Evolutionary conservation across 2,113 vertebrate genomes (phyloP), one percentile per base, ranked within the genome.

Genomic region (Tor tambroides): DNA sequence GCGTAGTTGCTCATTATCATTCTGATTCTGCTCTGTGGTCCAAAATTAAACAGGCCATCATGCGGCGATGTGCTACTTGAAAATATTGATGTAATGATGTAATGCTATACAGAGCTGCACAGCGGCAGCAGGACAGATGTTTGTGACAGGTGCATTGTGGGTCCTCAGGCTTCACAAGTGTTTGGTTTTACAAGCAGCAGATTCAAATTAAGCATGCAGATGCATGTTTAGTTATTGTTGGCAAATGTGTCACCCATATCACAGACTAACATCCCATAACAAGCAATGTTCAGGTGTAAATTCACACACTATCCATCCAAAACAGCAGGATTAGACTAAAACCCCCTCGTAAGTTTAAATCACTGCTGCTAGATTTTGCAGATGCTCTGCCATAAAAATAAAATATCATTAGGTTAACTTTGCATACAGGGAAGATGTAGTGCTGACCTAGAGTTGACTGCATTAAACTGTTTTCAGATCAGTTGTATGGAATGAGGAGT

Each of bases 121-220:
- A 82, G 38, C 17, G 54, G 61, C 38, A 46, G 38, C 38, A 30
- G 41, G 65, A 71, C 81, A 83, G 81, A 83, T 83, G 81, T 83
- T 71, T 71, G 26, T 83, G 81, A 83, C 81, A 83, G 81, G 46
- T 83, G 81, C 81, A 72, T 72, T 83, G 81, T 83, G 81, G 65
- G 81, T 51, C 63, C 43, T 72, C 19, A 71, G 65, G 81, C 81
- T 8, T 41, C 79, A 41, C 56, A 82, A 49, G 79, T 54, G 56
- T 30, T 80, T 67, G 41, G 59, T 38, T 72, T 83, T 72, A 69
- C 63, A 35, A 28, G 28, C 81, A 51, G 65, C n/a, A 65, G 26
- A 46, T 46, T 63, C 23, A 80, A 81, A 81, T 41, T 5, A 43
- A 82, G 38, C 7, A 28, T 78, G 15, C 32, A 17, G 46, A 54